Base-by-base conservation (phyloP, 2,888 invertebrate genomes). In the Adelphocoris suturalis region DNA sequence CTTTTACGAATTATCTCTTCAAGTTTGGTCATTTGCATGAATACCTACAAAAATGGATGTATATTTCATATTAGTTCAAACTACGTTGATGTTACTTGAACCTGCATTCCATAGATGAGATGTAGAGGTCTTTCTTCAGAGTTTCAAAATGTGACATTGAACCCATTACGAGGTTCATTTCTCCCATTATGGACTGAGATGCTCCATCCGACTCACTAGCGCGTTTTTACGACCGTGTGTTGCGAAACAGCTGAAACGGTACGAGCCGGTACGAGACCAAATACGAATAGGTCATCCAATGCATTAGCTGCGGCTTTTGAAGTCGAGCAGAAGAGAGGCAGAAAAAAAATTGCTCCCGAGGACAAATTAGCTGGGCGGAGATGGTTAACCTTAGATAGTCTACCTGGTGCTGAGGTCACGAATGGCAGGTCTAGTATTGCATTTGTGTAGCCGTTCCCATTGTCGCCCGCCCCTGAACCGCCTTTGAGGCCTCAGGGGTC, bases 381-480 rank as follows among this genome's bases (percentile, higher is more conserved):
- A 68, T 68, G n/a, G 68, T 68, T 68, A 23, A 68, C 68, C 68
- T 23, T 12, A 27, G 68, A 68, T 68, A 68, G 27, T 27, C 68
- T 19, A 23, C 52, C 3, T 2, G 13, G 52, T 52, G 52, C 1
- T 52, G 52, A 52, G 52, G 52, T 52, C 52, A 52, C 52, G 52
- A 52, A 7, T 52, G 16, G 13, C 52, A 37, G 52, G 52, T 14
- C 52, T 52, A n/a, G n/a, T n/a, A n/a, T n/a, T 52, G 52, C 52
- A 52, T 3, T 37, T 52, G 52, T 16, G 52, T 14, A 37, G 37
- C 37, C 37, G 52, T 52, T 52, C 68, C 68, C 68, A 68, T 68
- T 68, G 68, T 68, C 68, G 68, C 27, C 23, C 68, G 68, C 68
- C 68, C 68, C 68, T 52, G 52, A 52, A 52, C 52, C 52, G 52